Base-by-base conservation (phyloP, 2,113 vertebrate species). In the Anolis carolinensis region DNA sequence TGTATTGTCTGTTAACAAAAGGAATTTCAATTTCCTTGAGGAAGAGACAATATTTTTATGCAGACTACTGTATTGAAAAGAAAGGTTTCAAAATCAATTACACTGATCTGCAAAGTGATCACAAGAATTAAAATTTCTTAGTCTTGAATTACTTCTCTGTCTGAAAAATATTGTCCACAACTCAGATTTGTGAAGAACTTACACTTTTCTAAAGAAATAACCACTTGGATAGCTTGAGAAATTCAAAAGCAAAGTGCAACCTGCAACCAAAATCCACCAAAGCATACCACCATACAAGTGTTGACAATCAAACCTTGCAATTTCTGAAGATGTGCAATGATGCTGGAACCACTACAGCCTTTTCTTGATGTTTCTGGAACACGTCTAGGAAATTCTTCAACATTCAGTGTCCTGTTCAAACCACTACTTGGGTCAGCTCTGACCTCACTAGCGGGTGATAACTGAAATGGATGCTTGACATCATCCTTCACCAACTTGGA, bases 301-400 rank as follows among this genome's bases (percentile, higher is more conserved):
- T 93, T 94, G 93, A 5, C 92, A 95, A 93, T 95, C 94, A 94
- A 97, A 98, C 97, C 97, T 98, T 96, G 95, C 73, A 81, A 88
- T 94, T 90, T 86, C 90, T 90, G 92, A 89, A 90, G 92, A 88
- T 95, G 94, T 89, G 92, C 90, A 91, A 89, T 87, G 92, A 89
- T 90, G 89, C 89, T 89, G 94, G 93, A 93, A 93, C 89, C 96
- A 87, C 92, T 93, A 86, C 89, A 93, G 86, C 39, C 90, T 86
- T 93, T 93, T 88, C 39, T 88, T 86, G 85, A 86, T 91, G 94
- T 88, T 86, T 71, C 84, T 89, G 90, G 85, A 80, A 90, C 82
- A 84, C 76, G 90, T 70, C 93, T 88, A 84, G 62, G 76, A 76
- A 84, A 81, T 92, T 81, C 91, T 91, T 90, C 92, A 92, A 92